These are phyloP conservation scores for Mobula birostris DNA, from an alignment of 2,113 vertebrate genomes.

Conservation along the genomic window DNA sequence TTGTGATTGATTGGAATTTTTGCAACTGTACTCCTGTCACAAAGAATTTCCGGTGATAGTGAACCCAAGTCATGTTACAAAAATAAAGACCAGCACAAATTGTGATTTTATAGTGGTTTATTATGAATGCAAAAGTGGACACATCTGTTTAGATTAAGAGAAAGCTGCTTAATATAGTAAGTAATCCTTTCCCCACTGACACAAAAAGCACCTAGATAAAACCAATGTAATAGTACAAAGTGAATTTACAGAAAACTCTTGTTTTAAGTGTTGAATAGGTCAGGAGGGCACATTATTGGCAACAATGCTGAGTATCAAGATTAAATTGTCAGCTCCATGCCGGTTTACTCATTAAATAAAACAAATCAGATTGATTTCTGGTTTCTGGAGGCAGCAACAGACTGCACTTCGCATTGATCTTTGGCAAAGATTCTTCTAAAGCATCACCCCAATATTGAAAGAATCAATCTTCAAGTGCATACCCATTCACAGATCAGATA, in stretches of 20 bases:
- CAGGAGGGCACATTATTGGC: background rate
- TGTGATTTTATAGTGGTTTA: conserved; percentile 29
- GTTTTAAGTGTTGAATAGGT: background rate
- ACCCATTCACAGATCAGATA: background rate
- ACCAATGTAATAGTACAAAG: background rate
- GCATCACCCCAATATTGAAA: background rate
- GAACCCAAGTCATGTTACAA: too few relatives aligned
- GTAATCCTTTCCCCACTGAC: background rate
- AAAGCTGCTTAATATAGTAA: background rate
- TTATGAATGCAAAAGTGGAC: conserved; percentile 21
- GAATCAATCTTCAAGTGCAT: background rate
- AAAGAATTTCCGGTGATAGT: too few relatives aligned
- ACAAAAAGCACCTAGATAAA: conserved; percentile 8
- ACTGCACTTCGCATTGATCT: conserved; percentile 17
- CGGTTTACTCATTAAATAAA: background rate
- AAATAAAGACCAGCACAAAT: background rate
- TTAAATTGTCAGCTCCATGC: background rate
- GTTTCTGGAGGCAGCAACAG: background rate
- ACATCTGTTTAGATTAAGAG: conserved; percentile 7
- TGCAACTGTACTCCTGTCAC: too few relatives aligned
- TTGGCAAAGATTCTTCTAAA: background rate
- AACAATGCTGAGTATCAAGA: background rate
- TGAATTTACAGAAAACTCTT: background rate
- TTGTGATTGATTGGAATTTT: too few relatives aligned
- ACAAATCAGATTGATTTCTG: background rate